A percentile compares a stretch with the other conserved stretches of the same genome.
Evolutionary conservation across 1,140 invertebrate species (phyloP).

Genomic region (Leptopilina clavipes): DNA sequence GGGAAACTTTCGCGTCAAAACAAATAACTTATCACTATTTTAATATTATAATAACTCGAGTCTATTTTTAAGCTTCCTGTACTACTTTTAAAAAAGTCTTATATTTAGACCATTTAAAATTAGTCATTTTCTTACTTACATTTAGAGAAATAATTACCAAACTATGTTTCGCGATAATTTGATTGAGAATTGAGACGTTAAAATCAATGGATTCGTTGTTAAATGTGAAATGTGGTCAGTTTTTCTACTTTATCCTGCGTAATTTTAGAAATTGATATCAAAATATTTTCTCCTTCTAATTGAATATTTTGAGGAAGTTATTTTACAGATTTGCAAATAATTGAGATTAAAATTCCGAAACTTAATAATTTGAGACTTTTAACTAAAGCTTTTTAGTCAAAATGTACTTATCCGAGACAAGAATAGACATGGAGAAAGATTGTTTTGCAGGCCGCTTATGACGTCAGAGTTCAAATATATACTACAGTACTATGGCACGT

Average conservation of each 20-base stretch:
- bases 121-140: neutral
- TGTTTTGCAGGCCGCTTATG: slow-evolving; percentile 26
- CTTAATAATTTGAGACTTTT: no score
- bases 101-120: neutral
- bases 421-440: slow-evolving; percentile 29
- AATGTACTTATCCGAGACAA: slow-evolving; percentile 15
- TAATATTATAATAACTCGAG: neutral
- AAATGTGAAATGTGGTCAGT: no score
- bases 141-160: neutral
- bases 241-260: no score
- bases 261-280: no score
- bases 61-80: neutral
- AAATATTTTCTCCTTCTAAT: no score
- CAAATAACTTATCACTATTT: neutral
- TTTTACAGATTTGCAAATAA: no score
- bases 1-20: neutral
- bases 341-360: no score
- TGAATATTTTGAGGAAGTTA: no score
- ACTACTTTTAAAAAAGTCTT: neutral
- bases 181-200: neutral
- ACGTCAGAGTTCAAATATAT: slow-evolving; percentile 34
- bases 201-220: no score
- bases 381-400: neutral
- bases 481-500: neutral
- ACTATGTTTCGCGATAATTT: neutral